Conservation (phyloP, 2,113 vertebrate species). For the Anoura caudifer region DNA sequence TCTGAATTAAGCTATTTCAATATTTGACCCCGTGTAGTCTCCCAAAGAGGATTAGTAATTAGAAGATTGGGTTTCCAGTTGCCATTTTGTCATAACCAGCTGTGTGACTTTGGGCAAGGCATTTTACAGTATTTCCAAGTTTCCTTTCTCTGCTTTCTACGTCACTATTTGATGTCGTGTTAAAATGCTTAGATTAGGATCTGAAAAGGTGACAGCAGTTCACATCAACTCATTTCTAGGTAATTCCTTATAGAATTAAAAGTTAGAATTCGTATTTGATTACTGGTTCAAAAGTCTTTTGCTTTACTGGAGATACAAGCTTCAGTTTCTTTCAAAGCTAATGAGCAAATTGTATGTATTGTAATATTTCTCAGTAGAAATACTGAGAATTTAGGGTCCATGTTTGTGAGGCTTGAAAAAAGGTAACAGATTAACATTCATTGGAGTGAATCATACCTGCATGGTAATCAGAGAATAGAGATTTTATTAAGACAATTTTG, state of each 20-base stretch:
- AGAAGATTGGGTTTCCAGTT: neutral
- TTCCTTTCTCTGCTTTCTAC: neutral
- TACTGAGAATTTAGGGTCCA: neutral
- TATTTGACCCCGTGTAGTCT: neutral
- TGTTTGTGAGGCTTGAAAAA: neutral
- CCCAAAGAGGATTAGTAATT: neutral
- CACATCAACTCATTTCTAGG: neutral
- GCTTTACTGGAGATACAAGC: neutral
- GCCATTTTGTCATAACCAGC: neutral
- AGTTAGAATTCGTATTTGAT: neutral
- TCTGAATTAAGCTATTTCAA: neutral
- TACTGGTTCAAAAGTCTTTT: neutral
- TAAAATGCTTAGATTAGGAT: neutral
- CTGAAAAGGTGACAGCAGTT: neutral
- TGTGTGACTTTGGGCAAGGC: neutral
- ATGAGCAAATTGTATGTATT: neutral
- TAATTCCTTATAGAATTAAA: neutral
- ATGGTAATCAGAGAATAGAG: neutral
- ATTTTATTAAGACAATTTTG: slow-evolving; percentile 18
- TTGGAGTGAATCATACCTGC: neutral
- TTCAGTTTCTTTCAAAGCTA: neutral
- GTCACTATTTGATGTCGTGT: neutral
- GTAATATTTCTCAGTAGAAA: neutral
- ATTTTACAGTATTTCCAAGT: neutral
- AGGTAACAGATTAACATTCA: neutral